These are phyloP conservation scores for Melanotaenia parkinsoni DNA, from an alignment of 2,797 vertebrate genomes.

Conservation along the genomic window DNA sequence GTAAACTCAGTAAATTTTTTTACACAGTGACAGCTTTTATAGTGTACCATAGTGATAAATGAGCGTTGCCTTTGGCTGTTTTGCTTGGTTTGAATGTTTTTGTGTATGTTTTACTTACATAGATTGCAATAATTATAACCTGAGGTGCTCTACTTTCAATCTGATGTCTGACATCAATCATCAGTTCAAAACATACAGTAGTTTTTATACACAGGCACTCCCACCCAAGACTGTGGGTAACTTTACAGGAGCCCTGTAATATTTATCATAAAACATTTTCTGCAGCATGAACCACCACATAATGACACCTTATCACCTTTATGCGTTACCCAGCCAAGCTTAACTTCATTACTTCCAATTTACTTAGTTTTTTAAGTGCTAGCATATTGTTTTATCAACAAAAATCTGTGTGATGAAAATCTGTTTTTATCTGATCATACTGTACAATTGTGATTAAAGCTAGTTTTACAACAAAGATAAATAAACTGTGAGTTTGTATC, in stretches of 20 bases:
- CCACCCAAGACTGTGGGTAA: slow-evolving; percentile 8
- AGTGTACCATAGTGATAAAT: slow-evolving; percentile 41
- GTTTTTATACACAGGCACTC: slow-evolving; percentile 35
- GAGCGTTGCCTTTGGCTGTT: slow-evolving; percentile 22
- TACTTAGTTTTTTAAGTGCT: neutral
- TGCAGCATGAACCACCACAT: neutral
- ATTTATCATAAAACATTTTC: slow-evolving; percentile 15
- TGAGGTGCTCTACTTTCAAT: slow-evolving; percentile 25
- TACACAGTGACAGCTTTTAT: slow-evolving; percentile 16
- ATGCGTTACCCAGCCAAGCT: neutral
- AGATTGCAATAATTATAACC: slow-evolving; percentile 49
- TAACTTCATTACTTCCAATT: slow-evolving; percentile 26
- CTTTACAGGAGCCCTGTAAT: neutral
- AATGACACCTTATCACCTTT: slow-evolving; percentile 8
- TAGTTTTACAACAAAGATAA: neutral
- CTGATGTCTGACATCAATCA: slow-evolving; percentile 57
- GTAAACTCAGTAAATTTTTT: slow-evolving; percentile 47
- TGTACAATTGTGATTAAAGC: neutral
- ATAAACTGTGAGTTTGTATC: neutral
- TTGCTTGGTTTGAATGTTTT: slow-evolving; percentile 38
- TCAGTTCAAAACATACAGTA: slow-evolving; percentile 18
- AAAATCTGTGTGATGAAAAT: neutral
- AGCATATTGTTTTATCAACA: slow-evolving; percentile 12
- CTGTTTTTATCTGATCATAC: neutral
- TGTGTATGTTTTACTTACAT: slow-evolving; percentile 47